Evolutionary conservation across 2,888 invertebrate genomes (phyloP).

Genomic region (Oligia fasciuncula): DNA sequence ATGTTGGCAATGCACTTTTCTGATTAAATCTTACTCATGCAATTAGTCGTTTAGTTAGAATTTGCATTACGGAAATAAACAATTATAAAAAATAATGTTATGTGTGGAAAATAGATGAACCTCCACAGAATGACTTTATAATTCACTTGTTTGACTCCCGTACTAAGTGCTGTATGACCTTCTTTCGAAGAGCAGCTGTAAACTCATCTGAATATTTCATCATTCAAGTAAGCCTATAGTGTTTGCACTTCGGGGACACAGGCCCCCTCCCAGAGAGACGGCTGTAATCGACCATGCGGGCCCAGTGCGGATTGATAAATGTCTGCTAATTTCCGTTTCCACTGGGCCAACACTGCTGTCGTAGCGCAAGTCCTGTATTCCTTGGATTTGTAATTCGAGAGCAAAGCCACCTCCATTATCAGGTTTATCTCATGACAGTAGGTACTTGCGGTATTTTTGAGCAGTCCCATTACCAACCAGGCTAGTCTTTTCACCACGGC

Average conservation of each 20-base stretch:
- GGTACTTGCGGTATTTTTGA: not conserved
- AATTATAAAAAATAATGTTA: not conserved
- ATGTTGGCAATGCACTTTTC: slow-evolving; percentile 16
- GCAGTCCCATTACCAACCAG: not conserved
- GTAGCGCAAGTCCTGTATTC: not conserved
- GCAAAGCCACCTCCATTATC: not conserved
- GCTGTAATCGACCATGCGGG: not conserved
- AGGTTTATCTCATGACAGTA: not conserved
- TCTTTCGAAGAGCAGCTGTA: not conserved
- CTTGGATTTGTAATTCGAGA: not conserved
- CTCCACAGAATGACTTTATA: not conserved
- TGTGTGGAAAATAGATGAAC: not conserved
- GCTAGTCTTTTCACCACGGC: not conserved
- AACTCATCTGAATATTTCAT: not conserved
- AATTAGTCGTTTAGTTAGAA: not conserved
- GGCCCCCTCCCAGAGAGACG: not conserved
- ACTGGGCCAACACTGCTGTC: not conserved
- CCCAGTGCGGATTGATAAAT: not conserved
- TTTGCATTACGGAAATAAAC: not conserved
- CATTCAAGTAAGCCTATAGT: not conserved
- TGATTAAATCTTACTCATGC: slow-evolving; percentile 21
- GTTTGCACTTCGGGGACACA: not conserved
- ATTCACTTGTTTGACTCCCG: not conserved
- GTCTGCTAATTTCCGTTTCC: not conserved
- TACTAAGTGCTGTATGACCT: not conserved